Conservation (phyloP, 2,113 vertebrate genomes). For the Osmerus eperlanus region DNA sequence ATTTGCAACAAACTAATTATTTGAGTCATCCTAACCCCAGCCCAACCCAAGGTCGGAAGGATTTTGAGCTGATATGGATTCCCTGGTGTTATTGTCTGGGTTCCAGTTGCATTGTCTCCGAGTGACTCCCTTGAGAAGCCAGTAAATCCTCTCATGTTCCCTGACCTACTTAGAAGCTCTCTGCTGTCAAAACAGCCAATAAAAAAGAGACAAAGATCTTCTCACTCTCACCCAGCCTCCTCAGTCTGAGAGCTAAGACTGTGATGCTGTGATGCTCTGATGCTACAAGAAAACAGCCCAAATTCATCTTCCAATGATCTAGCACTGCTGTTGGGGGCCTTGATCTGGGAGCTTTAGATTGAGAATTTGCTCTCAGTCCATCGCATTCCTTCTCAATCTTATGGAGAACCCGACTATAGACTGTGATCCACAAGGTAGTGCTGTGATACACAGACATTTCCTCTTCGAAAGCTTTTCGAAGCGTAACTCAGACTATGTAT, state of each 20-base stretch:
- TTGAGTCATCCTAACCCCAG: conserved; percentile 55
- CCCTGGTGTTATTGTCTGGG: conserved; percentile 57
- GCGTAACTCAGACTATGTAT: no score
- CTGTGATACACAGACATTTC: no score
- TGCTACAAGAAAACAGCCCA: neutral
- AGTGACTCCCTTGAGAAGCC: conserved; percentile 64
- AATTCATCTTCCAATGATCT: neutral
- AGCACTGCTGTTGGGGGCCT: neutral
- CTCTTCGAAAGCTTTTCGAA: no score
- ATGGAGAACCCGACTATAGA: no score
- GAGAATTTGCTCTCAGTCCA: no score
- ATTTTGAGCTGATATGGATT: conserved; percentile 60
- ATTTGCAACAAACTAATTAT: conserved; percentile 51
- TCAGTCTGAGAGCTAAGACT: conserved; percentile 43
- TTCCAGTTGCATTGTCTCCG: conserved; percentile 60
- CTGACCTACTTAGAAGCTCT: conserved; percentile 73
- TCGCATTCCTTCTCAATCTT: no score
- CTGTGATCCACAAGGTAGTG: no score
- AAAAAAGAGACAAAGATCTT: conserved; percentile 57
- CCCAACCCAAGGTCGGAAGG: conserved; percentile 63
- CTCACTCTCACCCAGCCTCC: conserved; percentile 43
- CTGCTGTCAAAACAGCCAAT: conserved; percentile 72
- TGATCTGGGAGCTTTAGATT: neutral
- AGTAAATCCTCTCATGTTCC: conserved; percentile 73
- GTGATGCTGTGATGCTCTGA: conserved; percentile 11